These are phyloP conservation scores for Serripes groenlandicus DNA, from an alignment of 2,888 invertebrate genomes.

Conservation along the genomic window DNA sequence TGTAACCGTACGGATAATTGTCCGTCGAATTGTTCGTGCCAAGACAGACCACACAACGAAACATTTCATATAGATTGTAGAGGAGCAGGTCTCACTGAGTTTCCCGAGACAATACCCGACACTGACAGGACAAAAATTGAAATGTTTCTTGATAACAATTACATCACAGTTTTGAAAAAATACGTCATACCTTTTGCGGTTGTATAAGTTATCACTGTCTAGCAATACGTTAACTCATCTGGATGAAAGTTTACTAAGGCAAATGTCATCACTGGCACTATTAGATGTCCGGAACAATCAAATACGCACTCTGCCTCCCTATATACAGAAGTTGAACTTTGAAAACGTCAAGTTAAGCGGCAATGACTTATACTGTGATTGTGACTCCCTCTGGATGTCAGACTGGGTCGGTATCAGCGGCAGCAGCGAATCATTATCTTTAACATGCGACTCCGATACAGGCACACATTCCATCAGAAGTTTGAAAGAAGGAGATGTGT, in stretches of 20 bases:
- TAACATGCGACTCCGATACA: slow-evolving; percentile 42
- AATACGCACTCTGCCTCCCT: slow-evolving; percentile 46
- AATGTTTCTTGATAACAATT: slow-evolving; percentile 61
- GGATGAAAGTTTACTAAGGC: slow-evolving; percentile 36
- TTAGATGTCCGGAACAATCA: slow-evolving; percentile 47
- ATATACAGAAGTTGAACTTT: slow-evolving; percentile 55
- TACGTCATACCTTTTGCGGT: slow-evolving; percentile 37
- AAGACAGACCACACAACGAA: slow-evolving; percentile 63
- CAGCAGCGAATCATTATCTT: slow-evolving; percentile 24
- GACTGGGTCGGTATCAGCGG: slow-evolving; percentile 63
- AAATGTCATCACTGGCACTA: slow-evolving; percentile 27
- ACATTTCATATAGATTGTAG: slow-evolving; percentile 63
- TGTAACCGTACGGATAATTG: slow-evolving; percentile 59
- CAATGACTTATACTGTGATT: slow-evolving; percentile 65
- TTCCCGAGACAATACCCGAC: slow-evolving; percentile 57
- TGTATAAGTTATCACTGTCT: slow-evolving; percentile 57
- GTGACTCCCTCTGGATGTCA: slow-evolving; percentile 66
- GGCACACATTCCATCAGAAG: slow-evolving; percentile 15
- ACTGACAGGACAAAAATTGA: slow-evolving; percentile 40
- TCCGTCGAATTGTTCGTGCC: slow-evolving; percentile 63
- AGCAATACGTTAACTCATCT: slow-evolving; percentile 51
- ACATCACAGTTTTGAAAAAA: slow-evolving; percentile 38
- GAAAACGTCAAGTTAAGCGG: slow-evolving; percentile 45
- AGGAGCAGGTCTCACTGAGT: slow-evolving; percentile 37
- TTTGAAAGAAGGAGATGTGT: slow-evolving; percentile 16